Evolutionary conservation across 1,140 invertebrate genomes (phyloP).

Genomic region (Saxidomus purpurata): DNA sequence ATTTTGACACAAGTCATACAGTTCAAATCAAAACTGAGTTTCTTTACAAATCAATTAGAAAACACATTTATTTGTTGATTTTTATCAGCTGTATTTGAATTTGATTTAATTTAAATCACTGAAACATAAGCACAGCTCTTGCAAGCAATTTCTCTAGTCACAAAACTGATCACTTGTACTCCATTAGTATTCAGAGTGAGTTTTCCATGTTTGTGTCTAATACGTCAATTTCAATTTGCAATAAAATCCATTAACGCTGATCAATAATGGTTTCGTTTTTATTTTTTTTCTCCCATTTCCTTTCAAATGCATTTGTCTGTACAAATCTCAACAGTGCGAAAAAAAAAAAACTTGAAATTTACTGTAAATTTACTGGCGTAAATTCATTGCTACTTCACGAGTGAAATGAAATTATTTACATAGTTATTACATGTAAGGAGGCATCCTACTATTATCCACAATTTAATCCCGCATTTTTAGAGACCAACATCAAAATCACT

Average conservation of each 20-base stretch:
- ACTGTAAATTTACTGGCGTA: too few relatives aligned
- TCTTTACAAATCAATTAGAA: not conserved
- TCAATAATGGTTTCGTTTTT: slow-evolving; percentile 10
- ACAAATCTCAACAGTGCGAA: not conserved
- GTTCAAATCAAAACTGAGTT: not conserved
- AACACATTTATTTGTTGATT: slow-evolving; percentile 17
- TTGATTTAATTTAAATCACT: not conserved
- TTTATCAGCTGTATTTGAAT: not conserved
- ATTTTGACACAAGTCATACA: slow-evolving; percentile 5
- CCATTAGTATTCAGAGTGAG: slow-evolving; percentile 15
- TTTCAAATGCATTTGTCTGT: not conserved
- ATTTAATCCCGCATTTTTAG: slow-evolving; percentile 6
- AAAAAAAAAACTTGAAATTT: too few relatives aligned
- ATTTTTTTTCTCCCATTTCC: not conserved
- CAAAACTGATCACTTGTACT: slow-evolving; percentile 27
- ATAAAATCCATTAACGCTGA: slow-evolving; percentile 9
- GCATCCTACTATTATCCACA: not conserved
- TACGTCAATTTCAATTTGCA: not conserved
- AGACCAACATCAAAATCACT: slow-evolving; percentile 39
- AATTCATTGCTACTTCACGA: too few relatives aligned
- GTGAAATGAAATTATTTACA: too few relatives aligned
- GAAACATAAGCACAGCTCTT: not conserved
- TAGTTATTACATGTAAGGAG: too few relatives aligned
- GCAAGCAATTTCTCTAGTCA: not conserved
- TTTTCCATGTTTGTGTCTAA: not conserved